Evolutionary conservation across 1,140 invertebrate genomes (phyloP).

Genomic region (Drosophila melanogaster): DNA sequence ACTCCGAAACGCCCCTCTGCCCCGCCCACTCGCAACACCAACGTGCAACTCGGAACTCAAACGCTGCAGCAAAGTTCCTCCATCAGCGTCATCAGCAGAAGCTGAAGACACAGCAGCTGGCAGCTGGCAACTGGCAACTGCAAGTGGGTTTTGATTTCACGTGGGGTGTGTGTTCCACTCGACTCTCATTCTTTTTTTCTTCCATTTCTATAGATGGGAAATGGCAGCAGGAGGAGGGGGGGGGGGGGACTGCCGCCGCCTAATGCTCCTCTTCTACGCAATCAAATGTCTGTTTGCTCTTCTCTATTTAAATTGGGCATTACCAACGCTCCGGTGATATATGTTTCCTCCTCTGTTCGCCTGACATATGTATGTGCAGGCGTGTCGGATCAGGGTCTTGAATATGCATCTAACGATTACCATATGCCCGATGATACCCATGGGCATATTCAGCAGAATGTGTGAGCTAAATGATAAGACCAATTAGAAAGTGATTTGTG

Average conservation of each 20-base stretch:
- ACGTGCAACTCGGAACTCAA: constrained; percentile 22
- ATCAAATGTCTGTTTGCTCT: constrained; percentile 57
- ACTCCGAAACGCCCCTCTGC: constrained; percentile 6
- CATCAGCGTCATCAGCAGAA: constrained; percentile 34
- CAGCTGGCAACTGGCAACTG: constrained; percentile 13
- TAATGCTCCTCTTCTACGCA: constrained; percentile 22
- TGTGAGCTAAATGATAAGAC: constrained; percentile 27
- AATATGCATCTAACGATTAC: constrained; percentile 43
- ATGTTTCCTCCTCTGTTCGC: constrained; percentile 40
- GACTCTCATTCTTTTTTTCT: background rate
- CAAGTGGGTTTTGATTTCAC: constrained; percentile 56
- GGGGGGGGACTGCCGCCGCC: constrained; percentile 1
- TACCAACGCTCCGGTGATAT: constrained; percentile 51
- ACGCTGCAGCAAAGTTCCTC: constrained; percentile 20
- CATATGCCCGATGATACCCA: constrained; percentile 20
- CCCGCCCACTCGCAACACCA: constrained; percentile 40
- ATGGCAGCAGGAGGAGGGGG: background rate
- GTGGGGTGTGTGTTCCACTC: constrained; percentile 14
- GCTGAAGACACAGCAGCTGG: constrained; percentile 39
- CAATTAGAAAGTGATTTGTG: constrained; percentile 52
- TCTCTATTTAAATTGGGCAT: constrained; percentile 61
- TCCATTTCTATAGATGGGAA: background rate
- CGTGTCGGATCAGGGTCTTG: constrained; percentile 27
- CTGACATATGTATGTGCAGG: constrained; percentile 43
- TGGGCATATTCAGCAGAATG: constrained; percentile 15